These are phyloP conservation scores for Coracias cyanogaster DNA, from an alignment of 2,797 vertebrate species.

Conservation along the genomic window DNA sequence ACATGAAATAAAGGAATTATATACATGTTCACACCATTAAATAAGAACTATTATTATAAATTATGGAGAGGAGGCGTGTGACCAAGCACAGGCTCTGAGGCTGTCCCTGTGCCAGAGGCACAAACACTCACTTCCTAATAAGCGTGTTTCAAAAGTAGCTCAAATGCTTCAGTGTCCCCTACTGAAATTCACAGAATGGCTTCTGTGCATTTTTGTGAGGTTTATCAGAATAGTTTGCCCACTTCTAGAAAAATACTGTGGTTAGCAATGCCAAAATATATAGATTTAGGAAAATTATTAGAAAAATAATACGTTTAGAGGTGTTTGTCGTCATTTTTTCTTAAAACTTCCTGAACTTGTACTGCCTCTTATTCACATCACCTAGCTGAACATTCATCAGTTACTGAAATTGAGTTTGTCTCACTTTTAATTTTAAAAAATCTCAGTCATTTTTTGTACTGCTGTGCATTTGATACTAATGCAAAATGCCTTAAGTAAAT, in stretches of 20 bases:
- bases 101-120: background rate
- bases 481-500: background rate
- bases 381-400: background rate
- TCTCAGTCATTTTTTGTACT: background rate
- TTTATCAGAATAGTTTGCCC: background rate
- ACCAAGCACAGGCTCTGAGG: background rate
- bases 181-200: background rate
- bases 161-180: background rate
- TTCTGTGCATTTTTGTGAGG: background rate
- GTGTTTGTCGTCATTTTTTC: background rate
- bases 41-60: background rate
- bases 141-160: background rate
- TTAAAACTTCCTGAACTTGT: background rate
- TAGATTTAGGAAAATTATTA: background rate
- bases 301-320: background rate
- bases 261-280: background rate
- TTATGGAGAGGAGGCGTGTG: background rate
- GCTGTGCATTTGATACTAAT: background rate
- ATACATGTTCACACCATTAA: background rate
- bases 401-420: background rate
- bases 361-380: background rate
- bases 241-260: background rate
- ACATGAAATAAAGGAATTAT: background rate
- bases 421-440: background rate
- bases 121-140: background rate